Evolutionary conservation across 2,888 invertebrate genomes (phyloP).

Genomic region (Syrphus vitripennis): DNA sequence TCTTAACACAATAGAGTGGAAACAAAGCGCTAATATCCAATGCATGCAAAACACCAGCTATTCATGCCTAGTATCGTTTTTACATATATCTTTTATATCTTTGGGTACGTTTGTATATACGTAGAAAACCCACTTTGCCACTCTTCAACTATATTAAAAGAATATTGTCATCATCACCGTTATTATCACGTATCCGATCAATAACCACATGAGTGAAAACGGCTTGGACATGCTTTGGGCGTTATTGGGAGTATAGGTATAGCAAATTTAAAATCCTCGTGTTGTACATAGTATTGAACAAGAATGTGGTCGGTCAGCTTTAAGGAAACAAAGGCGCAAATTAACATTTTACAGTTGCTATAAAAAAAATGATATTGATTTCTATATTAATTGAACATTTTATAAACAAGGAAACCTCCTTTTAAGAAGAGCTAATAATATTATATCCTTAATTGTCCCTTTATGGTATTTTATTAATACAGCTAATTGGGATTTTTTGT

Average conservation of each 20-base stretch:
- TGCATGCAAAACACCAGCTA: slow-evolving; percentile 34
- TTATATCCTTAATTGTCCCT: slow-evolving; percentile 18
- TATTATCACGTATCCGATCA: slow-evolving; percentile 64
- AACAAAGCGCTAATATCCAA: slow-evolving; percentile 45
- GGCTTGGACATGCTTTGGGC: slow-evolving; percentile 33
- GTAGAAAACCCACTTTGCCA: neutral
- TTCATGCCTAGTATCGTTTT: slow-evolving; percentile 17
- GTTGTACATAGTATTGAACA: neutral
- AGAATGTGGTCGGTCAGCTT: slow-evolving; percentile 28
- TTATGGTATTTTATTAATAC: slow-evolving; percentile 47
- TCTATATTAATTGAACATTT: slow-evolving; percentile 46
- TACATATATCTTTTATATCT: neutral
- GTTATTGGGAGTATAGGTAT: neutral
- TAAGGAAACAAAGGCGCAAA: neutral
- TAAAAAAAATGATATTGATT: slow-evolving; percentile 48
- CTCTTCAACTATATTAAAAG: slow-evolving; percentile 59
- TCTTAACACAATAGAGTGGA: slow-evolving; percentile 56
- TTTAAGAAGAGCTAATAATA: neutral
- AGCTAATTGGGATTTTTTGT: slow-evolving; percentile 33
- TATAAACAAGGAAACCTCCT: slow-evolving; percentile 42
- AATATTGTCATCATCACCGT: slow-evolving; percentile 64
- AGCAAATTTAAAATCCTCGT: slow-evolving; percentile 31
- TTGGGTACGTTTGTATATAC: neutral
- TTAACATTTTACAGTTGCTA: slow-evolving; percentile 3
- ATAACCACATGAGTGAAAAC: slow-evolving; percentile 58